phyloP scores from a whole-genome alignment of 2,113 vertebrate species.

The Petrocephalus microphthalmus region DNA sequence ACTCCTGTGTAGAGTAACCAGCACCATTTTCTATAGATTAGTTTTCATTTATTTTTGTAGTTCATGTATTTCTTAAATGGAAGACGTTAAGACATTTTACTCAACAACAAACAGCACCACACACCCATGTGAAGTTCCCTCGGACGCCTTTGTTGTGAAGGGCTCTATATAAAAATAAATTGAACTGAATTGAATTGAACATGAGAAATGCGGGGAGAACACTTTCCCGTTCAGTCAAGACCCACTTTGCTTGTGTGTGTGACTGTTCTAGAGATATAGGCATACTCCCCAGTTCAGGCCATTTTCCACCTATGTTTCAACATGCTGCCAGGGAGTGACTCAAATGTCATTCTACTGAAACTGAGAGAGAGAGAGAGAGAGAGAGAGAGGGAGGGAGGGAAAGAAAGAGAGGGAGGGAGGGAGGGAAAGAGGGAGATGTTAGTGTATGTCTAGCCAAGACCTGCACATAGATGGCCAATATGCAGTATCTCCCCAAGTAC shows the following conservation, averaged over 20 bases:
- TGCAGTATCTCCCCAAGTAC: not conserved
- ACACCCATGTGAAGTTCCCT: not conserved
- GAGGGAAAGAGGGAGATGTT: not conserved
- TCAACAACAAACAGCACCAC: not conserved
- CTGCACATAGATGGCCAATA: slow-evolving; percentile 2
- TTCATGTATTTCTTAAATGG: not conserved
- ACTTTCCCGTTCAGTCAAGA: not conserved
- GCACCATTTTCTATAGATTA: not conserved
- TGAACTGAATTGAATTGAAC: too few species aligned
- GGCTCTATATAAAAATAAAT: too few species aligned
- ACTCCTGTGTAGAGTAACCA: not conserved
- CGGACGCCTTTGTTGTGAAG: too few species aligned
- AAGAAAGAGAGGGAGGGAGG: not conserved
- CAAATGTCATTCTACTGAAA: not conserved
- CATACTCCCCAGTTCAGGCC: not conserved
- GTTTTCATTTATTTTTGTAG: not conserved
- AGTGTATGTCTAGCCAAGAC: not conserved
- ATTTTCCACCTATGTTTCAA: slow-evolving; percentile 6
- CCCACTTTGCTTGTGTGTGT: not conserved
- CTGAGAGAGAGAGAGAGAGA: not conserved
- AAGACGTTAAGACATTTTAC: not conserved
- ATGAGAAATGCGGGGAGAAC: not conserved
- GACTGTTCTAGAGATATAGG: not conserved
- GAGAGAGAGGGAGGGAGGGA: not conserved
- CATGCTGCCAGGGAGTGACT: slow-evolving; percentile 13